phyloP scores from a whole-genome alignment of 1,140 invertebrate species.

The Danaus melanippus region DNA sequence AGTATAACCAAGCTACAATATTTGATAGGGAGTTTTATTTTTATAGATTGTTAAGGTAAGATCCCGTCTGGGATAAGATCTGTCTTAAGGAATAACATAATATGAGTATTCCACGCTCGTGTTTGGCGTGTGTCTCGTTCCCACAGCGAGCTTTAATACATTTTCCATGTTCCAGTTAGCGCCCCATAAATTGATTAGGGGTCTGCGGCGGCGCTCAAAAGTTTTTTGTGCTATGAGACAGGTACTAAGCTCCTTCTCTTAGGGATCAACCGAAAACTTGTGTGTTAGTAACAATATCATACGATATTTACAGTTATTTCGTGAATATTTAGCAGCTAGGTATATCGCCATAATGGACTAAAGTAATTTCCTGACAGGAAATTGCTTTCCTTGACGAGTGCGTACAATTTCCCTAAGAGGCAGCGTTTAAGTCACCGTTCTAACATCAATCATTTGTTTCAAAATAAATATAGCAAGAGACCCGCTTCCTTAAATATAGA shows the following conservation, averaged over 20 bases:
- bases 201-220: slow-evolving; percentile 56
- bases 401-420: slow-evolving; percentile 57
- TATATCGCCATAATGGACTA: slow-evolving; percentile 47
- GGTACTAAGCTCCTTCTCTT: slow-evolving; percentile 25
- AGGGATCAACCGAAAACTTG: slow-evolving; percentile 3
- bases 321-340: slow-evolving; percentile 24
- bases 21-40: no score
- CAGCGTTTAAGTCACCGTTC: slow-evolving; percentile 34
- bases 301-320: slow-evolving; percentile 15
- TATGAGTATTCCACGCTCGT: slow-evolving; percentile 42
- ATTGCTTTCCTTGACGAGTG: slow-evolving; percentile 44
- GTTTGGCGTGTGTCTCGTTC: slow-evolving; percentile 56
- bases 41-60: slow-evolving; percentile 7
- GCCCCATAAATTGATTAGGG: slow-evolving; percentile 70
- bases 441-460: slow-evolving; percentile 47
- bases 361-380: slow-evolving; percentile 64
- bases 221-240: slow-evolving; percentile 57
- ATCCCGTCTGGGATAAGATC: slow-evolving; percentile 19
- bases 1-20: no score
- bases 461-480: slow-evolving; percentile 20
- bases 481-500: no score
- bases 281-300: slow-evolving; percentile 5
- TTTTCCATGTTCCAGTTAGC: slow-evolving; percentile 71
- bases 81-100: slow-evolving; percentile 29
- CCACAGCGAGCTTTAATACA: slow-evolving; percentile 69